Percentiles rank a stretch among this genome's conserved stretches.
Evolutionary conservation across 2,888 invertebrate genomes (phyloP).

Genomic region (Stenodera caucasica): DNA sequence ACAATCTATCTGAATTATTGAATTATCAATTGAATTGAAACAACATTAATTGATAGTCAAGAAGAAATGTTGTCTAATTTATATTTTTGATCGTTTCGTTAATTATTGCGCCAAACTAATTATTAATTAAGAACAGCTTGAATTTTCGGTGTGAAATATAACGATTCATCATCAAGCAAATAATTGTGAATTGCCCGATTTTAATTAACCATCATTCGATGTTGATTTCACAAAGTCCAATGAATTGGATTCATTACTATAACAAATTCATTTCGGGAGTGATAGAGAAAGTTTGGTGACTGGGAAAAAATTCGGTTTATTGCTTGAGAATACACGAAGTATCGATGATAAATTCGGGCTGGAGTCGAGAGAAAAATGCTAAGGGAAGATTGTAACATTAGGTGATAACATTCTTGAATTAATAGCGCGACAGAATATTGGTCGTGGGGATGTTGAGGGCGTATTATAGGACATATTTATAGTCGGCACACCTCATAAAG

Average conservation of each 20-base stretch:
- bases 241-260: slow-evolving; percentile 24
- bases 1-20: neutral
- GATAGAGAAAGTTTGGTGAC: slow-evolving; percentile 2
- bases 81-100: neutral
- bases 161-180: slow-evolving; percentile 31
- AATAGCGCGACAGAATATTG: slow-evolving; percentile 19
- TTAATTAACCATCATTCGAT: slow-evolving; percentile 44
- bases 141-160: slow-evolving; percentile 32
- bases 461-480: slow-evolving; percentile 29
- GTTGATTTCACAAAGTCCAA: slow-evolving; percentile 29
- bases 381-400: neutral
- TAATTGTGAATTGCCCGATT: slow-evolving; percentile 40
- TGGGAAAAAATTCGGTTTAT: slow-evolving; percentile 15
- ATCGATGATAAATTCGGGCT: neutral
- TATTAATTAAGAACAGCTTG: slow-evolving; percentile 38
- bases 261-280: slow-evolving; percentile 11
- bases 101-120: slow-evolving; percentile 29
- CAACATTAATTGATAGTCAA: neutral
- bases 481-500: slow-evolving; percentile 37
- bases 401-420: slow-evolving; percentile 15
- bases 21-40: neutral
- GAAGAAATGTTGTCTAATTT: neutral
- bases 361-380: neutral
- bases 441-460: slow-evolving; percentile 11
- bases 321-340: slow-evolving; percentile 45